Base-by-base conservation (phyloP, 2,888 invertebrate species). In the Blera fallax region DNA sequence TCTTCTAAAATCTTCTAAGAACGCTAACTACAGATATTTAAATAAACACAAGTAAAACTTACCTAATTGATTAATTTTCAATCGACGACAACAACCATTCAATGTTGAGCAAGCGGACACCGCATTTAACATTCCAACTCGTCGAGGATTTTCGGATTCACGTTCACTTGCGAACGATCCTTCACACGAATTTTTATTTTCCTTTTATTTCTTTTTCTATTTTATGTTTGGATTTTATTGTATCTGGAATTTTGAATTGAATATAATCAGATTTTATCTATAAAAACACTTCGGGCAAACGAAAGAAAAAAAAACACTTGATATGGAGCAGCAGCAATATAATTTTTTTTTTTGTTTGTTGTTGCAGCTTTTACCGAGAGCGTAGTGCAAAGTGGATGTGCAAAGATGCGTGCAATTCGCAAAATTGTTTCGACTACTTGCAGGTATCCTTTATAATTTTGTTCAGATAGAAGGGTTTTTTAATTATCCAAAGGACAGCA, bases 41-140 rank as follows among this genome's bases (percentile, higher is more conserved):
- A 21, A 73, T 16, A 29, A 58, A 54, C 18, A 45, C 48, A 27
- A 45, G 11, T 43, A 24, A 37, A 64, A 79, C 84, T 84, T 79
- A 84, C 84, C 74, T 79, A 84, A 74, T 79, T 74, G 56, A 65
- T 79, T 79, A 40, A 70, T 79, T 69, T 79, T 88, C 82, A 88
- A 88, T 87, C 87, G 87, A 87, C 87, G 87, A 89, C 90, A 87
- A 87, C 90, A 87, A 87, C 90, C 89, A 90, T 90, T 90, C 90
- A 91, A 89, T 90, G 89, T 90, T 89, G 89, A 89, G 89, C 89
- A 88, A 89, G 90, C 89, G 89, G 89, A 90, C 90, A 91, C 91
- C 90, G 90, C 91, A 92, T 91, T 89, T 91, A 92, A 91, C 91
- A 92, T 92, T 92, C 91, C 91, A 91, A 91, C 89, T 89, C 89